Evolutionary conservation across 2,797 vertebrate species (phyloP).

Genomic region (Synaphobranchus kaupii): DNA sequence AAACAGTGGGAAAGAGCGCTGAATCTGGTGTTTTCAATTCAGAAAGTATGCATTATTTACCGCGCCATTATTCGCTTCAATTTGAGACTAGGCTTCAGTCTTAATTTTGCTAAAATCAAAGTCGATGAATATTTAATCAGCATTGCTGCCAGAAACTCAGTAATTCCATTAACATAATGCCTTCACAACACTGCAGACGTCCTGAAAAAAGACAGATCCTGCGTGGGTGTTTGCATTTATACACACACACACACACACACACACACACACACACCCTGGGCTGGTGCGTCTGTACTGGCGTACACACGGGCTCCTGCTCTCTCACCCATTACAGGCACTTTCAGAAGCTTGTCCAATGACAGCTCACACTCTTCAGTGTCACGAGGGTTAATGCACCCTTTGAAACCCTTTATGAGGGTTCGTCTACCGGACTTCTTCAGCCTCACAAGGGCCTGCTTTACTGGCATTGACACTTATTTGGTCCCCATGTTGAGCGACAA

Average conservation of each 20-base stretch:
- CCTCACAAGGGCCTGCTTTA: too few relatives aligned
- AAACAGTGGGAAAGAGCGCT: conserved; percentile 57
- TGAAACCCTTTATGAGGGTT: background rate
- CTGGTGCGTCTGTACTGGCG: background rate
- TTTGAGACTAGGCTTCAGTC: conserved; percentile 82
- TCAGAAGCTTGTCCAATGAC: background rate
- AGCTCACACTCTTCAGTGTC: background rate
- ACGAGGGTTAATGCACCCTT: background rate
- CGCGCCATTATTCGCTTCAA: conserved; percentile 83
- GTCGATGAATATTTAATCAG: conserved; percentile 92
- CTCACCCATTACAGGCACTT: background rate
- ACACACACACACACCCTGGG: background rate
- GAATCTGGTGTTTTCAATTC: conserved; percentile 84
- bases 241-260: background rate
- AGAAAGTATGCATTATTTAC: conserved; percentile 88
- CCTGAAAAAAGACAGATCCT: conserved; percentile 55
- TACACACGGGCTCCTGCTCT: background rate
- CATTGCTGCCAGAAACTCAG: conserved; percentile 84
- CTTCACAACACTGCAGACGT: conserved; percentile 73
- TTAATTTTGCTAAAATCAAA: conserved; percentile 90
- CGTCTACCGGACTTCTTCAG: too few relatives aligned
- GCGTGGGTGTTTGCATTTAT: conserved; percentile 17
- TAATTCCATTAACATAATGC: conserved; percentile 85
- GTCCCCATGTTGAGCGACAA: too few relatives aligned
- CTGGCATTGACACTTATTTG: too few relatives aligned